phyloP scores from a whole-genome alignment of 2,888 invertebrate genomes.

The Leptinotarsa rubiginosa region DNA sequence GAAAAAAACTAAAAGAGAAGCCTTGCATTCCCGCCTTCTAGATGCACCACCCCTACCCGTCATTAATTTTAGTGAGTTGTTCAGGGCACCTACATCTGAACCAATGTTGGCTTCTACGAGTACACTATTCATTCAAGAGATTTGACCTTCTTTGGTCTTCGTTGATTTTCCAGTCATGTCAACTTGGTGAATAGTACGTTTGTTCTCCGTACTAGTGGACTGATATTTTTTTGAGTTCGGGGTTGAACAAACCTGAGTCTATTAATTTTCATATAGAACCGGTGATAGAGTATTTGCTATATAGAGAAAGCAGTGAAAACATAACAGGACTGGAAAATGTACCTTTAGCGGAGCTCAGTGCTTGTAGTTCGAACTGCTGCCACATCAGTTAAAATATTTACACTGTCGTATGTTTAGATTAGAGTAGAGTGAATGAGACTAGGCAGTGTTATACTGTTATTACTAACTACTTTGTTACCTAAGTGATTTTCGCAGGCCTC shows the following conservation, averaged over 20 bases:
- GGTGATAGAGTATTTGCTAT: background rate
- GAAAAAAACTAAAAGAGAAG: too few species aligned
- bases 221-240: background rate
- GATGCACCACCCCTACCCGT: too few species aligned
- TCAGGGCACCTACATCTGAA: too few species aligned
- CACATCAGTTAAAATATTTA: conserved; percentile 61
- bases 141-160: too few species aligned
- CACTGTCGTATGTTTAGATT: conserved; percentile 66
- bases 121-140: too few species aligned
- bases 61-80: too few species aligned
- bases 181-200: conserved; percentile 30
- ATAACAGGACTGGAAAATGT: conserved; percentile 20
- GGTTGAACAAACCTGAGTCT: background rate
- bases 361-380: conserved; percentile 55
- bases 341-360: conserved; percentile 42
- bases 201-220: background rate
- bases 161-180: conserved; percentile 35
- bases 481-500: conserved; percentile 38
- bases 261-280: background rate
- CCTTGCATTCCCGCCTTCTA: too few species aligned
- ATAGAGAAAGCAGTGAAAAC: conserved; percentile 23
- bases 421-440: conserved; percentile 64
- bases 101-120: too few species aligned
- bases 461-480: conserved; percentile 13
- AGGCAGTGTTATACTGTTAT: conserved; percentile 67